A percentile compares a stretch with the other conserved stretches of the same genome.
Conservation (phyloP, 1,140 invertebrate species). For the Drosophila miranda region DNA sequence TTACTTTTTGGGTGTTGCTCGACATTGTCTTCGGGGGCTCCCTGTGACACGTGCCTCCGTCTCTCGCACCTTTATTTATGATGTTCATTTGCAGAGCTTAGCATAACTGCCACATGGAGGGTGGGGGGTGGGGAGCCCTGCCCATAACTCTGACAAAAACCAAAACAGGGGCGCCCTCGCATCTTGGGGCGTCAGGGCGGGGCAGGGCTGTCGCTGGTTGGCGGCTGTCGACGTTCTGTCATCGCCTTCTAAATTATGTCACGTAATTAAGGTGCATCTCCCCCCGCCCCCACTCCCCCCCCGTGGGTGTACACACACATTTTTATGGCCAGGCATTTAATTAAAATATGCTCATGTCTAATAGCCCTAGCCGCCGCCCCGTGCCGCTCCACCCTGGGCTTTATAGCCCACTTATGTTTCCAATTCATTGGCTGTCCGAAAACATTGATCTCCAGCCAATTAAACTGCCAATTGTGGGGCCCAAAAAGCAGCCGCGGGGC, state of each 20-base stretch:
- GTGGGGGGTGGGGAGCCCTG: neutral
- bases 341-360: constrained; percentile 60
- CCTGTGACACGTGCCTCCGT: constrained; percentile 42
- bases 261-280: constrained; percentile 65
- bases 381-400: neutral
- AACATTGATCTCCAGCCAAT: constrained; percentile 17
- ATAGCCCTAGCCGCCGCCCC: constrained; percentile 4
- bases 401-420: constrained; percentile 13
- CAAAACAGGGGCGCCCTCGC: no score
- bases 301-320: constrained; percentile 20
- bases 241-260: constrained; percentile 67
- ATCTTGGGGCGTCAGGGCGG: no score
- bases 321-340: constrained; percentile 59
- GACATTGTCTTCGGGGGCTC: constrained; percentile 40
- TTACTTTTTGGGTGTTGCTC: constrained; percentile 23
- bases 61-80: constrained; percentile 55
- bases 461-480: constrained; percentile 46
- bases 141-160: constrained; percentile 48
- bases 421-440: constrained; percentile 26
- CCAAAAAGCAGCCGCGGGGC: neutral
- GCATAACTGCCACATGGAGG: constrained; percentile 49
- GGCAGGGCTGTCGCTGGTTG: no score
- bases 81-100: constrained; percentile 73
- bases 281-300: no score
- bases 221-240: constrained; percentile 42